Percentiles rank a stretch among this genome's conserved stretches.
These are phyloP conservation scores for Tapirus terrestris DNA, from an alignment of 2,113 vertebrate species.

Conservation along the genomic window DNA sequence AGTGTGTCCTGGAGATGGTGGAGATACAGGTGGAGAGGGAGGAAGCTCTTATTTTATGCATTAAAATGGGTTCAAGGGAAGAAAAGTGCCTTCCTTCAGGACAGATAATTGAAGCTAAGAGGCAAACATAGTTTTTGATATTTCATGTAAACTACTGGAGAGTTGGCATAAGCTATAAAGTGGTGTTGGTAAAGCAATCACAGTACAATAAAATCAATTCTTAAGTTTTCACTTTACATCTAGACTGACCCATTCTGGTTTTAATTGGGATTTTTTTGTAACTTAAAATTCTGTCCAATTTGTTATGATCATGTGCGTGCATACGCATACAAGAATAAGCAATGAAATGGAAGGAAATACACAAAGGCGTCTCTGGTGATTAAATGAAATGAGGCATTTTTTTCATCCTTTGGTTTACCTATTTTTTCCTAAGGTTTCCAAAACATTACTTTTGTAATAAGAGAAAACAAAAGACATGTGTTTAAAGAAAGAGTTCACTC, in stretches of 20 bases:
- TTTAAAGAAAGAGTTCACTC: not conserved
- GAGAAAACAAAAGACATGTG: not conserved
- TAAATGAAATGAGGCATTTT: not conserved
- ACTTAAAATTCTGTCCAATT: not conserved
- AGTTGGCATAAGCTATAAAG: not conserved
- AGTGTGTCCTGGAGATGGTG: not conserved
- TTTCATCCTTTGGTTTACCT: slow-evolving; percentile 3
- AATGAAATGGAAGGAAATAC: not conserved
- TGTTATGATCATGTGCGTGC: not conserved
- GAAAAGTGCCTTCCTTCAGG: not conserved
- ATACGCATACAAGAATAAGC: not conserved
- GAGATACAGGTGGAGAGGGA: rapidly evolving
- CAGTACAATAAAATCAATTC: not conserved
- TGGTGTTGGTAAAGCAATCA: not conserved
- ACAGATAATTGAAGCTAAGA: not conserved
- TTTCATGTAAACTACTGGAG: not conserved
- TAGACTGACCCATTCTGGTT: not conserved
- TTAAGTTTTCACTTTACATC: not conserved
- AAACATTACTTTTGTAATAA: slow-evolving; percentile 7
- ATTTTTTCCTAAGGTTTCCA: not conserved
- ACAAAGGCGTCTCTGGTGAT: not conserved
- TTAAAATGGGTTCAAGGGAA: not conserved
- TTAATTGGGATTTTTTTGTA: not conserved
- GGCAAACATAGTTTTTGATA: not conserved
- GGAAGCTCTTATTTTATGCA: not conserved